A percentile compares a stretch with the other conserved stretches of the same genome.
phyloP scores from a whole-genome alignment of 2,797 vertebrate species.

The Melanotaenia parkinsoni region DNA sequence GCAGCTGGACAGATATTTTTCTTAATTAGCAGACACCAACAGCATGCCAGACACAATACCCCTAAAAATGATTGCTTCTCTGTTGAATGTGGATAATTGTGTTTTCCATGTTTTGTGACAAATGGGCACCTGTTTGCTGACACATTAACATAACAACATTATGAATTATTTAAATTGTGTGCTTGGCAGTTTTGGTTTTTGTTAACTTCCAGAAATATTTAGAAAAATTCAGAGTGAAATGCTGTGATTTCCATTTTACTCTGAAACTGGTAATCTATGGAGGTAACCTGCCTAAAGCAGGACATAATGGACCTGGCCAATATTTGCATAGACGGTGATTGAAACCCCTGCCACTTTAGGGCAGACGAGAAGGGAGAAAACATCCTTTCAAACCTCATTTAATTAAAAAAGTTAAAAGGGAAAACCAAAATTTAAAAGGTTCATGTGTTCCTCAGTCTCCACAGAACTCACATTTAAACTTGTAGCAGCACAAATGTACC shows the following conservation, averaged over 20 bases:
- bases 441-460: not conserved
- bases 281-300: slow-evolving; percentile 1
- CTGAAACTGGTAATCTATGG: not conserved
- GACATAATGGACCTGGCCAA: not conserved
- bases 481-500: not conserved
- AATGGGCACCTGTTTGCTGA: not conserved
- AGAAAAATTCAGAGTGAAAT: not conserved
- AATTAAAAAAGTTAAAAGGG: slow-evolving; percentile 36
- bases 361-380: slow-evolving; percentile 2
- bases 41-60: not conserved
- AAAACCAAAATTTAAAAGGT: slow-evolving; percentile 21
- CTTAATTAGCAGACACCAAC: slow-evolving; percentile 15
- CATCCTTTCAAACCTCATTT: slow-evolving; percentile 24
- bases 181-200: not conserved
- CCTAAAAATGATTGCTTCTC: slow-evolving; percentile 1
- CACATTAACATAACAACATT: slow-evolving; percentile 9
- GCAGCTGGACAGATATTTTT: slow-evolving; percentile 4
- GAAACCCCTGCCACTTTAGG: not conserved
- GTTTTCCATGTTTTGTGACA: slow-evolving; percentile 2
- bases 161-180: not conserved
- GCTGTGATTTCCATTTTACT: not conserved
- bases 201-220: not conserved
- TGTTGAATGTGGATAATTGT: slow-evolving; percentile 3
- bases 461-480: not conserved
- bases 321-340: not conserved